Conservation (phyloP, 2,888 invertebrate genomes). For the Mythimna loreyi region DNA sequence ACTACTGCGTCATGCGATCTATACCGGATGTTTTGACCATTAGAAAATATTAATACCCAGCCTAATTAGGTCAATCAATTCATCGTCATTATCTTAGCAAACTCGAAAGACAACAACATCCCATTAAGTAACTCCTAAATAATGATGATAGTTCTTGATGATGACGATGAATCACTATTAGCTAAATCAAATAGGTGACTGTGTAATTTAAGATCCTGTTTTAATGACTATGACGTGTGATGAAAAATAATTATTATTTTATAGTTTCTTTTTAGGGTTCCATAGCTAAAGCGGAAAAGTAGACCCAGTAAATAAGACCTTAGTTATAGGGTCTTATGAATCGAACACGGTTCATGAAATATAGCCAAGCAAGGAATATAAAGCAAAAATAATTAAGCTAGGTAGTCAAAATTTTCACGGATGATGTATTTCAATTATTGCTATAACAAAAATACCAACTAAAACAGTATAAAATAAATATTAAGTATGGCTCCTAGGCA, state of each 20-base stretch:
- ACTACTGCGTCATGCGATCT: background rate
- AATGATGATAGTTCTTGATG: slow-evolving; percentile 29
- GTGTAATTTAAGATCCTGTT: background rate
- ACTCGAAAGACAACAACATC: slow-evolving; percentile 17
- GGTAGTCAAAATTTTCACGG: no score
- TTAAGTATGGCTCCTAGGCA: no score
- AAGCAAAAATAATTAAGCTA: no score
- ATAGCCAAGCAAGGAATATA: no score
- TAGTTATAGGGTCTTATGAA: no score
- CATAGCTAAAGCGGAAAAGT: no score
- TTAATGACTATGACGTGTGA: background rate
- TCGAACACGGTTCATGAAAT: no score
- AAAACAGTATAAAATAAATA: no score
- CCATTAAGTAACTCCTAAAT: background rate
- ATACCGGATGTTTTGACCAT: slow-evolving; percentile 31
- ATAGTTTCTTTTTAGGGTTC: no score
- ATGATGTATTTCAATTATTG: no score
- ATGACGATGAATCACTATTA: background rate
- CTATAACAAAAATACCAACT: no score
- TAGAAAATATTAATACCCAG: slow-evolving; percentile 25
- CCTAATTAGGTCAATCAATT: slow-evolving; percentile 22
- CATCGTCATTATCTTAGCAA: slow-evolving; percentile 16
- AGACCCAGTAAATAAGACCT: no score
- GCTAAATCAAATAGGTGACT: background rate
- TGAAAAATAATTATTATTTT: background rate